These are phyloP conservation scores for Dinoponera quadriceps DNA, from an alignment of 1,140 invertebrate genomes.

Conservation along the genomic window DNA sequence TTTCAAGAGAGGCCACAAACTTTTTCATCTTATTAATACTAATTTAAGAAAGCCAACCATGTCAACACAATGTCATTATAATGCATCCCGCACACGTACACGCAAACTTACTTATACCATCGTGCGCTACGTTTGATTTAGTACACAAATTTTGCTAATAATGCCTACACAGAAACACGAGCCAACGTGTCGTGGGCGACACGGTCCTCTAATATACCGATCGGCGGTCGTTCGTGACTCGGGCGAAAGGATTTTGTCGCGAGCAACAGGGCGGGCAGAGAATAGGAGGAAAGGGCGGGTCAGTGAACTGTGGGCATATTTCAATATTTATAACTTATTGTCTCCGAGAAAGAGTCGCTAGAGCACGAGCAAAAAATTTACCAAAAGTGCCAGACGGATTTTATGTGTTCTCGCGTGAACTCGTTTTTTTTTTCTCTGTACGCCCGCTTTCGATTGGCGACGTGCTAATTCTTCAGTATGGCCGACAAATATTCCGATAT, in stretches of 20 bases:
- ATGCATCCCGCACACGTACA: constrained; percentile 19
- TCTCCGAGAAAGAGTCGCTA: constrained; percentile 74
- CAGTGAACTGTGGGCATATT: constrained; percentile 68
- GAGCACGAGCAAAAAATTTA: constrained; percentile 29
- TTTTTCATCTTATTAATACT: background rate
- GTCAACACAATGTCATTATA: constrained; percentile 28
- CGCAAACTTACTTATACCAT: background rate
- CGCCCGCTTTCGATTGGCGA: background rate
- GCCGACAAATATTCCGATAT: background rate
- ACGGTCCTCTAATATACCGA: constrained; percentile 78
- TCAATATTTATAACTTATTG: constrained; percentile 85
- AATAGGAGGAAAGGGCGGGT: constrained; percentile 68
- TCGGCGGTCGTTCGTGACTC: constrained; percentile 45
- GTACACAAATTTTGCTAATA: constrained; percentile 77
- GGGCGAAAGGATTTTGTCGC: constrained; percentile 52
- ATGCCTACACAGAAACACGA: constrained; percentile 80
- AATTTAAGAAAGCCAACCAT: background rate
- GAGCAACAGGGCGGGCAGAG: constrained; percentile 51
- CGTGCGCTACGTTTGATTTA: constrained; percentile 46
- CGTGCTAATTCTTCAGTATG: background rate
- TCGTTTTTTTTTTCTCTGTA: constrained; percentile 24
- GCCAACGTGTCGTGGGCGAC: constrained; percentile 81
- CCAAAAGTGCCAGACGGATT: constrained; percentile 46
- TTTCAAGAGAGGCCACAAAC: constrained; percentile 2
- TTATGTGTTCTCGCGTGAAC: background rate